phyloP scores from a whole-genome alignment of 2,888 invertebrate genomes.

The Onchidella celtica region DNA sequence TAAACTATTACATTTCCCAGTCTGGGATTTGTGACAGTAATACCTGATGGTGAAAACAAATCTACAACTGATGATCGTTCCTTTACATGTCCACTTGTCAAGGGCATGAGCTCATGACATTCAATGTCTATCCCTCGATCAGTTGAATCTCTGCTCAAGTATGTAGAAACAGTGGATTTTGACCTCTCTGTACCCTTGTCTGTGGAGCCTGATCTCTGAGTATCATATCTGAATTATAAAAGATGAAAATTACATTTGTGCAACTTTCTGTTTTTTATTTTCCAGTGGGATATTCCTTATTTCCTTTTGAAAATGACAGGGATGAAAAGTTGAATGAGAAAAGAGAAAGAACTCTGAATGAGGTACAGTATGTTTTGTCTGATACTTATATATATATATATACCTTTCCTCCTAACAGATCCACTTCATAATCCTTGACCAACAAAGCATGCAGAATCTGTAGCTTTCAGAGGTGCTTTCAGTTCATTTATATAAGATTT shows the following conservation, averaged over 20 bases:
- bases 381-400: too few relatives aligned
- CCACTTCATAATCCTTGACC: too few relatives aligned
- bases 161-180: slow-evolving; percentile 26
- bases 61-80: slow-evolving; percentile 7
- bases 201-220: slow-evolving; percentile 2
- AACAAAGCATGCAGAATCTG: too few relatives aligned
- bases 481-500: too few relatives aligned
- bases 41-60: too few relatives aligned
- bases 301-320: neutral
- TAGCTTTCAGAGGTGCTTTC: too few relatives aligned
- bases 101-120: slow-evolving; percentile 7
- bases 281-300: neutral
- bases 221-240: slow-evolving; percentile 16
- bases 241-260: neutral
- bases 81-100: neutral
- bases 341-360: too few relatives aligned
- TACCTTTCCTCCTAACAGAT: too few relatives aligned
- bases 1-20: too few relatives aligned
- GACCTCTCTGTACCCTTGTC: slow-evolving; percentile 29
- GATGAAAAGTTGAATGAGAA: too few relatives aligned
- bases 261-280: neutral
- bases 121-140: neutral
- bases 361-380: too few relatives aligned
- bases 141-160: slow-evolving; percentile 28
- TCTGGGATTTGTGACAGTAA: too few relatives aligned